Evolutionary conservation across 2,888 invertebrate species (phyloP).

Genomic region (Eustalomyia histrio): DNA sequence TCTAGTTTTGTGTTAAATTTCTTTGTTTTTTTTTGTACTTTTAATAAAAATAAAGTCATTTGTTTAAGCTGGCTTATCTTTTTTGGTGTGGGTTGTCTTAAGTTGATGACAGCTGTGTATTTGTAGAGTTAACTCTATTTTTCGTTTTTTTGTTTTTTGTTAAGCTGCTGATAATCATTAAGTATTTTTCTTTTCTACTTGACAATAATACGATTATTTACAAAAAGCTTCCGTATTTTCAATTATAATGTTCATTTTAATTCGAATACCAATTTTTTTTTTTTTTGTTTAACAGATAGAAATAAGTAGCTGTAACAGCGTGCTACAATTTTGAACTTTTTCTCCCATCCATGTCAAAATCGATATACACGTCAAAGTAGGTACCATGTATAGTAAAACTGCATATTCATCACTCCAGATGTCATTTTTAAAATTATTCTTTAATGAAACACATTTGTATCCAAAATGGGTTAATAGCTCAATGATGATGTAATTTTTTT

Average conservation of each 20-base stretch:
- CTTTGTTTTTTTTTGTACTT: constrained; percentile 8
- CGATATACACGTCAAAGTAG: no score
- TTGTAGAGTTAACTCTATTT: constrained; percentile 19
- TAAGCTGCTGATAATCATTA: constrained; percentile 51
- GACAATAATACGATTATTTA: constrained; percentile 60
- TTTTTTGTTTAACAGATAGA: no score
- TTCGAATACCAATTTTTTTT: background rate
- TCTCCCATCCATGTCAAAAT: no score
- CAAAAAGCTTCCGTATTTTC: constrained; percentile 54
- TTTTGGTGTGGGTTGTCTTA: constrained; percentile 55
- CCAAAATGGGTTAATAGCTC: no score
- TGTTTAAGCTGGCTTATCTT: constrained; percentile 54
- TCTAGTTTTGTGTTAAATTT: constrained; percentile 28
- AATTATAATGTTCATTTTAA: constrained; percentile 35
- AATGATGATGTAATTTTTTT: no score
- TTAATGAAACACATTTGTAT: no score
- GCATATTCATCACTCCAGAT: no score
- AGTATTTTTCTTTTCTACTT: constrained; percentile 39
- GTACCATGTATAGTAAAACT: no score
- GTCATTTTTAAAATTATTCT: no score
- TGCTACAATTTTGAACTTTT: no score
- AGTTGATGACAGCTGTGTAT: constrained; percentile 59
- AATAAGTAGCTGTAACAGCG: no score
- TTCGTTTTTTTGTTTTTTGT: constrained; percentile 25
- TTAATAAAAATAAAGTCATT: constrained; percentile 60